A percentile compares a stretch with the other conserved stretches of the same genome.
Evolutionary conservation across 37 sponge, comb jelly and placozoan genomes (phyloP).

Genomic region (Cladorhizidae sp.): DNA sequence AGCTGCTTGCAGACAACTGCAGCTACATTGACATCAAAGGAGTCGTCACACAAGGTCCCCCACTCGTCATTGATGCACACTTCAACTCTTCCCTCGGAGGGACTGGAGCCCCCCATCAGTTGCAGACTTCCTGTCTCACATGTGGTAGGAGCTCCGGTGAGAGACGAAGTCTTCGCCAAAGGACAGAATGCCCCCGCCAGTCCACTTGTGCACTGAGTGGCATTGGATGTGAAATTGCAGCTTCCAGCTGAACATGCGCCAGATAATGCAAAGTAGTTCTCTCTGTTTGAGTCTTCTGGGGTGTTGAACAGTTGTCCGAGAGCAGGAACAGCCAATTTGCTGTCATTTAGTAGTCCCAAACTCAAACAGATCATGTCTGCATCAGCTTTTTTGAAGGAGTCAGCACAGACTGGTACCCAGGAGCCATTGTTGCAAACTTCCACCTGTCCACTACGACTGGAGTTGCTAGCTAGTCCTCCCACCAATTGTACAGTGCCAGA

Average conservation of each 20-base stretch:
- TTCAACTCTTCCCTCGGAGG: conserved; percentile 19
- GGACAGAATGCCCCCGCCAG: conserved; percentile 21
- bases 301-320: not conserved
- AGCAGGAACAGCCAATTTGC: not conserved
- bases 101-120: not conserved
- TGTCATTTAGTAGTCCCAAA: not conserved
- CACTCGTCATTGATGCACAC: conserved; percentile 36
- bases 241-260: not conserved
- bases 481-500: not conserved
- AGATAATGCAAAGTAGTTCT: not conserved
- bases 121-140: conserved; percentile 12
- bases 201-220: not conserved
- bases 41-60: conserved; percentile 52
- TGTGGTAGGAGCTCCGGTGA: not conserved
- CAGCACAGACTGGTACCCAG: conserved; percentile 44
- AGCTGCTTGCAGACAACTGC: conserved; percentile 19
- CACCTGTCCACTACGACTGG: conserved; percentile 14
- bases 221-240: not conserved
- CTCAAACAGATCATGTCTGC: conserved; percentile 8
- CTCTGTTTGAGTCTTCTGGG: not conserved
- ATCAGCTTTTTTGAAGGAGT: not conserved
- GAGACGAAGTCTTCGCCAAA: not conserved
- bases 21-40: conserved; percentile 17
- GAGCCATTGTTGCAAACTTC: conserved; percentile 26
- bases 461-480: not conserved